Base-by-base conservation (phyloP, 1,140 invertebrate genomes). In the Trichomalopsis sarcophagae region DNA sequence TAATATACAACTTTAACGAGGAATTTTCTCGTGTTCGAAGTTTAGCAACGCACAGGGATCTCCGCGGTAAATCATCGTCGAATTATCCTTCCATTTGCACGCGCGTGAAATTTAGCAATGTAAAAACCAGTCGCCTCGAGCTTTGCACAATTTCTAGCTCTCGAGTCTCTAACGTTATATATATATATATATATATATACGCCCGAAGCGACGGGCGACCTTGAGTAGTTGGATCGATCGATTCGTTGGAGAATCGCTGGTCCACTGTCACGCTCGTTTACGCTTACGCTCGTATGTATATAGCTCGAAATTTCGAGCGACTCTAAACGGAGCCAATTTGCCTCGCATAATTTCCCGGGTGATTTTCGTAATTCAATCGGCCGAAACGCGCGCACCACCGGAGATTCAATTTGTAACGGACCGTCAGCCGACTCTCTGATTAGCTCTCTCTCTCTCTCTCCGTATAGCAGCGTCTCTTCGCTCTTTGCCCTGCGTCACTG, bases 301-400 rank as follows among this genome's bases (percentile, higher is more conserved):
- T 62, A 62, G 55, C 55, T 62, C 27, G 66, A 68, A 69, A 81
- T 69, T 81, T 81, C 62, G 17, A 69, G 36, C 55, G 55, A 7
- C 55, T 62, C 36, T 30, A 71, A 81, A 21, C 9, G 66, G 40
- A 81, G 66, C 55, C 40, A 17, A 81, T 71, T 71, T 68, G 10
- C 40, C 40, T 9, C 68, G 40, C 23, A 30, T 47, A 81, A 30
- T 73, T 50, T 81, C 23, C 44, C 27, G 44, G 17, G 44, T 73
- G 68, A 47, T 71, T 71, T 40, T 50, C 47, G 23, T 50, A 81
- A 81, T 71, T 71, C 69, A 71, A 71, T 71, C n/a, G 27, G 10
- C 27, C 10, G n/a, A 73, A 44, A 33, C 40, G 69, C 23, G 23
- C 69, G 30, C 23, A 62, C 23, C n/a, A 81, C 11, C 69, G 23